Evolutionary conservation across 2,113 vertebrate genomes (phyloP).

Genomic region (Scartelaos histophorus): DNA sequence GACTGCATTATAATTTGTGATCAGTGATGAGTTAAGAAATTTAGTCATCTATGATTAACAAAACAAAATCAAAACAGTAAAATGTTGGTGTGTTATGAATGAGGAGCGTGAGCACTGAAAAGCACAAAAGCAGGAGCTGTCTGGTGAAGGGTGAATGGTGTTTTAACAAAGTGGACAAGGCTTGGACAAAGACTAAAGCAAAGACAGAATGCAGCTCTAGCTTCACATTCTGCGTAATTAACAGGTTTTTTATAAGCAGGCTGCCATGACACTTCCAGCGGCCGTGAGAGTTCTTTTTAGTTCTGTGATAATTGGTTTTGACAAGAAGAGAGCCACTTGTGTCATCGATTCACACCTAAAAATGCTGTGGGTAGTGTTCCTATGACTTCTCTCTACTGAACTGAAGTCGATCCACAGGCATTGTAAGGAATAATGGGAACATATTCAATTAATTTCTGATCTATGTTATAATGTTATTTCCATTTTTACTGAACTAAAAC

Average conservation of each 20-base stretch:
- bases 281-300: background rate
- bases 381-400: background rate
- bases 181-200: conserved; percentile 5
- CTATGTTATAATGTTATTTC: too few species aligned
- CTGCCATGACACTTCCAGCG: conserved; percentile 20
- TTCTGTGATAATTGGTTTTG: conserved; percentile 47
- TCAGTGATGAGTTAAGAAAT: background rate
- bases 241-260: conserved; percentile 38
- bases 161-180: conserved; percentile 1
- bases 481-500: too few species aligned
- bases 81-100: background rate
- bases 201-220: background rate
- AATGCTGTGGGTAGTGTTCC: conserved; percentile 5
- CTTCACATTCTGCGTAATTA: conserved; percentile 27
- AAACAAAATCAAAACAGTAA: background rate
- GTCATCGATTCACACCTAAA: conserved; percentile 40
- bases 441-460: too few species aligned
- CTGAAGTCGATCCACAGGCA: background rate
- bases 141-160: background rate
- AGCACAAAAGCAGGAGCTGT: background rate
- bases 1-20: too few species aligned
- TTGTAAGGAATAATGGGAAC: background rate
- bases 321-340: conserved; percentile 32
- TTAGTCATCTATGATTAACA: background rate
- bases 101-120: conserved; percentile 5